Evolutionary conservation across 2,113 vertebrate genomes (phyloP).

Genomic region (Excalfactoria chinensis): DNA sequence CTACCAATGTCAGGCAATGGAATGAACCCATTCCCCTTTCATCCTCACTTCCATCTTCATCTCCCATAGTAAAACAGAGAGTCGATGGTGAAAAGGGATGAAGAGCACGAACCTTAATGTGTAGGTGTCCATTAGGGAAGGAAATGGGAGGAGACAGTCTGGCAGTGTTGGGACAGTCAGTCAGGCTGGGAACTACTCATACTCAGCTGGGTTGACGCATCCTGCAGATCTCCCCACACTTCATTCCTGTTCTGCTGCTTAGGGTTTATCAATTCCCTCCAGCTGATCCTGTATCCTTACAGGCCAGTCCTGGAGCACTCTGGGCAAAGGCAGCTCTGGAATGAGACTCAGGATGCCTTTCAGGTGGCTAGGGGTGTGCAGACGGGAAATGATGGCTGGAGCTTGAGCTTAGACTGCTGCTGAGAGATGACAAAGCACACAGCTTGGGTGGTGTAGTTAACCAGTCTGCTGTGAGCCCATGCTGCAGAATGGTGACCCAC

Average conservation of each 20-base stretch:
- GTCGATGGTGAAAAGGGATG: background rate
- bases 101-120: background rate
- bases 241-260: background rate
- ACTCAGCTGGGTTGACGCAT: background rate
- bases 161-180: background rate
- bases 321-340: background rate
- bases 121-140: background rate
- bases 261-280: background rate
- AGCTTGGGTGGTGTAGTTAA: background rate
- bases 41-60: background rate
- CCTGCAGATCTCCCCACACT: background rate
- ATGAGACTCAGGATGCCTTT: background rate
- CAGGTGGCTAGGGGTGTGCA: background rate
- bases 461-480: rapidly evolving
- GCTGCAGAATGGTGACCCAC: background rate
- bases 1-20: background rate
- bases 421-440: background rate
- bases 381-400: background rate
- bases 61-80: background rate
- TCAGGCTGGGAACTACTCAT: background rate
- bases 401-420: background rate
- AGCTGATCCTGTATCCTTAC: background rate
- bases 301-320: background rate
- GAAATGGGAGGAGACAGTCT: background rate
- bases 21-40: background rate